phyloP scores from a whole-genome alignment of 2,113 vertebrate species.

The Eptesicus fuscus region DNA sequence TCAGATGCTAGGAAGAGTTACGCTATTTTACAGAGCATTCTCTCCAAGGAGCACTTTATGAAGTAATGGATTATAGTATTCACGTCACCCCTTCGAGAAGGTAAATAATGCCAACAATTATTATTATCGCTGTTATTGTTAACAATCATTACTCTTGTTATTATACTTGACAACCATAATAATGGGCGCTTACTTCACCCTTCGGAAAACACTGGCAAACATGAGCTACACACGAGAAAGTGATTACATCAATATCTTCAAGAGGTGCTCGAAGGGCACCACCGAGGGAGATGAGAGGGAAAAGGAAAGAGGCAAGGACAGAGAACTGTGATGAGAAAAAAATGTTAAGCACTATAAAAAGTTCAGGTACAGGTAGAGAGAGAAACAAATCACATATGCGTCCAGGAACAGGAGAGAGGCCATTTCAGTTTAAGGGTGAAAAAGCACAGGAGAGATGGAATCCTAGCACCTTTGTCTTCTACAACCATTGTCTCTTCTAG shows the following conservation, averaged over 20 bases:
- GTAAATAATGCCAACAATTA: neutral
- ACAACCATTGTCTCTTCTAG: neutral
- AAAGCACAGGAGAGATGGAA: neutral
- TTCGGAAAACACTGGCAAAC: constrained; percentile 19
- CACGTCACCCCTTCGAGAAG: neutral
- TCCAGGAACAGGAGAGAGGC: neutral
- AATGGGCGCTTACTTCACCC: neutral
- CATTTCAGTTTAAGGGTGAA: neutral
- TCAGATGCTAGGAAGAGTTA: neutral
- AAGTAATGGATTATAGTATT: neutral
- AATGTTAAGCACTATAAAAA: neutral
- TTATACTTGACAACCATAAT: neutral
- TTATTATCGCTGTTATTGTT: neutral
- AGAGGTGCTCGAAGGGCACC: neutral
- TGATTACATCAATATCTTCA: neutral
- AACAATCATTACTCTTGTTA: neutral
- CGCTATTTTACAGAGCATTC: neutral
- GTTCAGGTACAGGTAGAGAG: neutral
- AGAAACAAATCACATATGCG: neutral
- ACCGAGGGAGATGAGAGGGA: fast-evolving
- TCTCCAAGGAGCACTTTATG: neutral
- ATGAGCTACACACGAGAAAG: neutral
- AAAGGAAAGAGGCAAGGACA: neutral
- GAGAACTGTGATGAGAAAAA: neutral
- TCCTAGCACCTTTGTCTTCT: neutral